Conservation (phyloP, 2,888 invertebrate species). For the Scaptomyza caliginosa region DNA sequence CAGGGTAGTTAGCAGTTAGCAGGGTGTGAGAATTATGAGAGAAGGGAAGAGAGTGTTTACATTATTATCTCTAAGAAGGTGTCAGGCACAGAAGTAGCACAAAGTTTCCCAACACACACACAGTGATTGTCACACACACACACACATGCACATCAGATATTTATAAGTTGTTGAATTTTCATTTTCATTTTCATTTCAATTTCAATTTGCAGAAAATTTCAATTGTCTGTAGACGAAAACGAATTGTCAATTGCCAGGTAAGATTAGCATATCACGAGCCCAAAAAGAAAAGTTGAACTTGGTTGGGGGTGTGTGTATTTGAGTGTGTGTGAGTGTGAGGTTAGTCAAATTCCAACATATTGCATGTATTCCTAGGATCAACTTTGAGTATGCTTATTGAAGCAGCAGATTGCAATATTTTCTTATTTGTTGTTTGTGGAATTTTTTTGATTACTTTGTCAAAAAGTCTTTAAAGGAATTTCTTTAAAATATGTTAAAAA, state of each 20-base stretch:
- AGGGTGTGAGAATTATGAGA: conserved; percentile 3
- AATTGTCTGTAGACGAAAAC: conserved; percentile 67
- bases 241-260: conserved; percentile 66
- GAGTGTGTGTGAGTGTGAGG: not conserved
- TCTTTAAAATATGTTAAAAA: too few species aligned
- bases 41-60: conserved; percentile 37
- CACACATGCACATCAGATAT: conserved; percentile 43
- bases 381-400: conserved; percentile 5
- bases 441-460: not conserved
- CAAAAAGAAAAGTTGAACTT: conserved; percentile 24
- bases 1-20: conserved; percentile 9
- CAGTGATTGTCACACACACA: too few species aligned
- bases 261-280: conserved; percentile 69
- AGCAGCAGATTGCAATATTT: not conserved
- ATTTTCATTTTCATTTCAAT: conserved; percentile 61
- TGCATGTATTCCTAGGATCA: conserved; percentile 8
- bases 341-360: not conserved
- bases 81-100: conserved; percentile 62
- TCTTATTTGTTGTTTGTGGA: not conserved
- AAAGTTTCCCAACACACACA: conserved; percentile 29
- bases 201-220: conserved; percentile 63
- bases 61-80: conserved; percentile 69
- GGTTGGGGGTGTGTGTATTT: not conserved
- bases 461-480: too few species aligned
- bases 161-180: conserved; percentile 75